phyloP scores from a whole-genome alignment of 2,797 vertebrate species.

The Gambelia wislizenii region DNA sequence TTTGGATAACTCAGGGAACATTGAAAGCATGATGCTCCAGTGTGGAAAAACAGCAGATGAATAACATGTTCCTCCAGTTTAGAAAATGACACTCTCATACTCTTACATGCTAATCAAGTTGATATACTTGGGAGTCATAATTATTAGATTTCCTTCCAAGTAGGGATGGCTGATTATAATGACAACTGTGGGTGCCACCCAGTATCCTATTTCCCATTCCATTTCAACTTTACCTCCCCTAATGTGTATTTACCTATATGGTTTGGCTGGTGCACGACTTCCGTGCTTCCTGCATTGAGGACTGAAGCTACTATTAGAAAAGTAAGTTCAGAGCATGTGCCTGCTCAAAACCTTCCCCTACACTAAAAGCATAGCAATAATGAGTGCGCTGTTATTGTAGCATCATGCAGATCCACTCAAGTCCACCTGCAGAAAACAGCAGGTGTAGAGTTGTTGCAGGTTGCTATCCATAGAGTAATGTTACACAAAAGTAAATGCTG shows the following conservation, averaged over 20 bases:
- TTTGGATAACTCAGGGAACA: background rate
- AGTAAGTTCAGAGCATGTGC: too few species aligned
- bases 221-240: too few species aligned
- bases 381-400: too few species aligned
- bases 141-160: background rate
- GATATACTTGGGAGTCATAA: background rate
- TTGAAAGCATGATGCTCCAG: background rate
- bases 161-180: too few species aligned
- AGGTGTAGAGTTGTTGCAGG: background rate
- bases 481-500: background rate
- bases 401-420: background rate
- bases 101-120: background rate
- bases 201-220: too few species aligned
- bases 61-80: background rate
- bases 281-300: too few species aligned
- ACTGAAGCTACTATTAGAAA: too few species aligned
- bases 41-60: background rate
- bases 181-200: too few species aligned
- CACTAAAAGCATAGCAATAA: background rate
- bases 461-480: background rate
- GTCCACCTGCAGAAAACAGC: background rate
- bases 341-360: too few species aligned
- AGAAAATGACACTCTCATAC: background rate
- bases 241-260: too few species aligned
- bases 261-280: too few species aligned